A percentile compares a stretch with the other conserved stretches of the same genome.
Evolutionary conservation across 2,113 vertebrate genomes (phyloP).

Genomic region (Prionailurus viverrinus): DNA sequence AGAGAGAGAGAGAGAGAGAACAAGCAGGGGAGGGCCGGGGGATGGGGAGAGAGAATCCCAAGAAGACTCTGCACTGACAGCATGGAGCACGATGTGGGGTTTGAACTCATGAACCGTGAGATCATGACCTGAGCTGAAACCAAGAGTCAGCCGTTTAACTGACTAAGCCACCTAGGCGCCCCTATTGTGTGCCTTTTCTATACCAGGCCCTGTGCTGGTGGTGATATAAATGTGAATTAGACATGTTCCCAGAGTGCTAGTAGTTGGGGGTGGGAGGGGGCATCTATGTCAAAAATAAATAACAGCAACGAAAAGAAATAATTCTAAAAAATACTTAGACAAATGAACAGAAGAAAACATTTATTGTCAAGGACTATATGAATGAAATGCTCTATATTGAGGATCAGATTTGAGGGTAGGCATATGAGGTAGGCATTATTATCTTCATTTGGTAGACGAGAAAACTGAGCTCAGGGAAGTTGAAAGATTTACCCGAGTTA

Average conservation of each 20-base stretch:
- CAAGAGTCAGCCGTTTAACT: too few relatives aligned
- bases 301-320: not conserved
- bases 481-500: not conserved
- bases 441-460: not conserved
- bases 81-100: too few relatives aligned
- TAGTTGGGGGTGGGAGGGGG: not conserved
- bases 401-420: not conserved
- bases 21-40: too few relatives aligned
- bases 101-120: too few relatives aligned
- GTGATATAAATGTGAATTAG: constrained; percentile 15
- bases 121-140: too few relatives aligned
- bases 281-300: not conserved
- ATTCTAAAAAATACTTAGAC: constrained; percentile 26
- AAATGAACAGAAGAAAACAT: not conserved
- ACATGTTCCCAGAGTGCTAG: not conserved
- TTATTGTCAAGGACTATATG: not conserved
- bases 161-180: too few relatives aligned
- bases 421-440: not conserved
- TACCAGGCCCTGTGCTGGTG: not conserved
- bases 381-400: not conserved
- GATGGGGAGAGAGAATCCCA: too few relatives aligned
- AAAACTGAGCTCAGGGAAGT: not conserved
- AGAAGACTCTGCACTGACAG: too few relatives aligned
- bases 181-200: not conserved
- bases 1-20: too few relatives aligned